phyloP scores from a whole-genome alignment of 2,113 vertebrate genomes.

The Tragulus kanchil region DNA sequence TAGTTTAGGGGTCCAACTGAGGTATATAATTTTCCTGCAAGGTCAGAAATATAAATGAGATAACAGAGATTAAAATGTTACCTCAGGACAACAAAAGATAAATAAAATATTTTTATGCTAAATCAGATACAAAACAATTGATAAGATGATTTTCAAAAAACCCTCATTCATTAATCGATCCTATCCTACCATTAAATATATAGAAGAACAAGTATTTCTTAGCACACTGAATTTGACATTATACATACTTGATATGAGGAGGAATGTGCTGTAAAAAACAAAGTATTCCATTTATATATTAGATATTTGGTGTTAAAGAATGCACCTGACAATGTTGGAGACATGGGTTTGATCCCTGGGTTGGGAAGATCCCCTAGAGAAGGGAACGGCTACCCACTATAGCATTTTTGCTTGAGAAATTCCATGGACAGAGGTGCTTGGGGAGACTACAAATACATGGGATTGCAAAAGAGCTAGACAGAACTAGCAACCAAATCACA shows the following conservation, averaged over 20 bases:
- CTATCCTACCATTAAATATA: not conserved
- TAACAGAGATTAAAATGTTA: not conserved
- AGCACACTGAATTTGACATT: not conserved
- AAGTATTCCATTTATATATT: not conserved
- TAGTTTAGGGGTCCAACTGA: not conserved
- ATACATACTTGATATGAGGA: not conserved
- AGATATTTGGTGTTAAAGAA: not conserved
- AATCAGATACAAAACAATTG: not conserved
- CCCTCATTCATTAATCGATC: not conserved
- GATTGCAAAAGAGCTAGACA: too few species aligned
- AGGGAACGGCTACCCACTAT: too few species aligned
- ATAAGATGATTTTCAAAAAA: not conserved
- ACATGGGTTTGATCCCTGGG: too few species aligned
- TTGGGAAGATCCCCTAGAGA: too few species aligned
- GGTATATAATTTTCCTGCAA: not conserved
- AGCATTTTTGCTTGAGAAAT: too few species aligned
- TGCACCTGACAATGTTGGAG: too few species aligned
- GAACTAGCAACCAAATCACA: too few species aligned
- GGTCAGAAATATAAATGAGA: not conserved
- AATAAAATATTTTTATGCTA: not conserved
- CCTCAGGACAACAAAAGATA: not conserved
- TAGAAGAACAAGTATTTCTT: not conserved
- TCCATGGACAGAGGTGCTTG: too few species aligned
- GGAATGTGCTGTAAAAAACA: not conserved
- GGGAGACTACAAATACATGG: too few species aligned